Evolutionary conservation across 2,113 vertebrate genomes (phyloP).

Genomic region (Calidris pygmaea): DNA sequence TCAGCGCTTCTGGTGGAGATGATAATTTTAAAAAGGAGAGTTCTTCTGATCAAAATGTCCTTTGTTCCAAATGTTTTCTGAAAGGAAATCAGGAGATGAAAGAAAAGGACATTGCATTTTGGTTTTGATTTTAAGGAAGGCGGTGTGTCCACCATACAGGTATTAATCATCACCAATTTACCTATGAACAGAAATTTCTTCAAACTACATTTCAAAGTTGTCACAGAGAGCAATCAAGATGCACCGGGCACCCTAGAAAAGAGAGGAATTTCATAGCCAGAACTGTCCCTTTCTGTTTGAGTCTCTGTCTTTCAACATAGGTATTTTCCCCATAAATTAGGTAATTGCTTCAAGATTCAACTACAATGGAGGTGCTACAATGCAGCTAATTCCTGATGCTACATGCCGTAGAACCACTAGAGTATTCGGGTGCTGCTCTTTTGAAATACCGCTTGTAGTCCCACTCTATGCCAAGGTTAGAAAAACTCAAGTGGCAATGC

Average conservation of each 20-base stretch:
- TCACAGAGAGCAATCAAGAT: not conserved
- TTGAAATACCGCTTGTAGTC: not conserved
- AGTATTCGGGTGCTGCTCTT: not conserved
- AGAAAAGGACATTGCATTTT: not conserved
- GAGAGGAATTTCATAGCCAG: not conserved
- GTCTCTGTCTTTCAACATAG: not conserved
- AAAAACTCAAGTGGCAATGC: fast-evolving
- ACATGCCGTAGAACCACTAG: too few species aligned
- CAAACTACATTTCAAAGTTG: not conserved
- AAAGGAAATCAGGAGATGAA: not conserved
- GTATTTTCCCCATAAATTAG: not conserved
- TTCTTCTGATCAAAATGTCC: not conserved
- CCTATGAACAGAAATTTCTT: not conserved
- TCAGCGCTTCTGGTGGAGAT: not conserved
- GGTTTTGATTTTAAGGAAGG: not conserved
- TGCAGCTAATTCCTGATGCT: not conserved
- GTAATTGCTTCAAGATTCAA: not conserved
- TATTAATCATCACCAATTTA: not conserved
- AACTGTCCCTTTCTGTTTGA: not conserved
- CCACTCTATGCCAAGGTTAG: not conserved
- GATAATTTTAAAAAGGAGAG: not conserved
- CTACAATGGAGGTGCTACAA: not conserved
- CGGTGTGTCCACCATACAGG: fast-evolving
- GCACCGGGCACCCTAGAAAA: not conserved
- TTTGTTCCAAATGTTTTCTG: not conserved